These are phyloP conservation scores for Thermophis baileyi DNA, from an alignment of 2,113 vertebrate species.

Conservation along the genomic window DNA sequence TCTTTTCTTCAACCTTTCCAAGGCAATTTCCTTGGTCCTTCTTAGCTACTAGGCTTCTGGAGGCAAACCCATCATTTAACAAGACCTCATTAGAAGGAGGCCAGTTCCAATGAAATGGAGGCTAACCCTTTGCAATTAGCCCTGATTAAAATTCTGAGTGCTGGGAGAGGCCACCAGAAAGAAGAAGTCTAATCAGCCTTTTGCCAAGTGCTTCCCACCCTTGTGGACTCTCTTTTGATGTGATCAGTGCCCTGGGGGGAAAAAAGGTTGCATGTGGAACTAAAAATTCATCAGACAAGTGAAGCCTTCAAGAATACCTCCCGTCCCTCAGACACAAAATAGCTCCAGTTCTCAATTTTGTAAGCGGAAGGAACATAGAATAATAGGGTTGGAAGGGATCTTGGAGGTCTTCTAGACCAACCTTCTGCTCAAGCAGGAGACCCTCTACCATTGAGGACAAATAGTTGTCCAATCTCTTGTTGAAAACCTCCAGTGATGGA, in stretches of 20 bases:
- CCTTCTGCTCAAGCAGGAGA: too few species aligned
- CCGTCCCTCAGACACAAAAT: too few species aligned
- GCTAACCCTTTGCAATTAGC: neutral
- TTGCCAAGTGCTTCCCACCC: neutral
- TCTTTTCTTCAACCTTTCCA: neutral
- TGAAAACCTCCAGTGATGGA: too few species aligned
- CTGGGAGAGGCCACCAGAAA: slow-evolving; percentile 12
- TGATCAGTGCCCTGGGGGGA: neutral
- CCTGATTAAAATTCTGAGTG: neutral
- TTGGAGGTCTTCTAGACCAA: too few species aligned
- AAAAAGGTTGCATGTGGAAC: too few species aligned
- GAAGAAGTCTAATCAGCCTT: neutral
- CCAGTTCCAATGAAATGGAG: slow-evolving; percentile 2
- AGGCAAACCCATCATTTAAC: slow-evolving; percentile 9
- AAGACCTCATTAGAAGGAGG: neutral
- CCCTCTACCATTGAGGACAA: too few species aligned
- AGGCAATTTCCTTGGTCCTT: neutral
- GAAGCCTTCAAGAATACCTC: neutral
- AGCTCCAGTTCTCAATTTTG: neutral
- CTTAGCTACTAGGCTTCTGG: neutral
- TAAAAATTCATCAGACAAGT: neutral
- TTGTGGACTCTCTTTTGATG: fast-evolving
- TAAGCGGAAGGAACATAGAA: neutral
- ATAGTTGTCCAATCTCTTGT: too few species aligned
- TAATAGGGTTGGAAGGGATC: too few species aligned